A percentile compares a stretch with the other conserved stretches of the same genome.
Evolutionary conservation across 2,888 invertebrate species (phyloP).

Genomic region (Andricus curvator): DNA sequence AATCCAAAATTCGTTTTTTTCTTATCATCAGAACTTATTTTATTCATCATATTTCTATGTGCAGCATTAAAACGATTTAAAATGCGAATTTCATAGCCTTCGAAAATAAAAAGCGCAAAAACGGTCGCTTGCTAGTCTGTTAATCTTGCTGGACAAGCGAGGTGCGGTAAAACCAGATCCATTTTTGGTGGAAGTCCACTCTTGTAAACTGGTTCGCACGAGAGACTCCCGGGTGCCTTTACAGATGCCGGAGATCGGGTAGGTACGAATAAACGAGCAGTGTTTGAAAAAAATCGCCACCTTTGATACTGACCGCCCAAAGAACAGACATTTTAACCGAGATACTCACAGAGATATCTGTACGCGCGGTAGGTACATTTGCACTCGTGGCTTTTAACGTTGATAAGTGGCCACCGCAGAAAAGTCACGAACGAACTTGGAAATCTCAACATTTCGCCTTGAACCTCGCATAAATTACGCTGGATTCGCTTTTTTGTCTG

Average conservation of each 20-base stretch:
- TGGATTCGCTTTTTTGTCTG: slow-evolving; percentile 21
- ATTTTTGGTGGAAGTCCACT: slow-evolving; percentile 24
- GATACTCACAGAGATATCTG: slow-evolving; percentile 32
- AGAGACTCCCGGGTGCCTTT: slow-evolving; percentile 5
- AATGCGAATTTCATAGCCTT: background rate
- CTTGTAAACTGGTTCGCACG: slow-evolving; percentile 21
- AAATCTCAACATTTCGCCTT: slow-evolving; percentile 34
- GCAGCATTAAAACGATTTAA: background rate
- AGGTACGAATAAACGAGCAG: slow-evolving; percentile 8
- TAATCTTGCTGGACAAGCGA: background rate
- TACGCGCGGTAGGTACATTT: slow-evolving; percentile 29
- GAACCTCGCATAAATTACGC: slow-evolving; percentile 26
- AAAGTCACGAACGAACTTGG: slow-evolving; percentile 37
- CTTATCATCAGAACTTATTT: too few relatives aligned
- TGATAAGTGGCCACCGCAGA: slow-evolving; percentile 26
- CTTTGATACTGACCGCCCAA: slow-evolving; percentile 28
- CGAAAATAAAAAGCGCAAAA: background rate
- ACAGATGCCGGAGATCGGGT: slow-evolving; percentile 10
- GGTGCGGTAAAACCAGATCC: background rate
- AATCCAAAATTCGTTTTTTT: too few relatives aligned
- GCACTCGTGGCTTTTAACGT: slow-evolving; percentile 26
- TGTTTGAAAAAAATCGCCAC: slow-evolving; percentile 15
- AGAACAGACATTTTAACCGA: slow-evolving; percentile 34
- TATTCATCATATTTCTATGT: too few relatives aligned
- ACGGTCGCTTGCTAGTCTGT: background rate